These are phyloP conservation scores for Calephelis perditalis DNA, from an alignment of 2,888 invertebrate genomes.

Conservation along the genomic window DNA sequence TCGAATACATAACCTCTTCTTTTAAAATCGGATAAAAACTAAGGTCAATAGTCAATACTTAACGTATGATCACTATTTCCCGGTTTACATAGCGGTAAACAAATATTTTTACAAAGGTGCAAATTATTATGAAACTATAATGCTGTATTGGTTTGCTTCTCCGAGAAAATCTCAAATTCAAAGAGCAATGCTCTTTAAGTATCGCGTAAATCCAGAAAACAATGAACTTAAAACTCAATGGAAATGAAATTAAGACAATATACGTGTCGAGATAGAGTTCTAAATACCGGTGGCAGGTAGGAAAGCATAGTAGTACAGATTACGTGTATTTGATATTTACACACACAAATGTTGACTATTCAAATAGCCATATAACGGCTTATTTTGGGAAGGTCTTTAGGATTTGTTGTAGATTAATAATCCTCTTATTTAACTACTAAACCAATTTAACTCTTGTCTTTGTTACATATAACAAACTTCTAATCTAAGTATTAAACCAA, in stretches of 20 bases:
- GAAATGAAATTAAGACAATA: background rate
- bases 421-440: too few species aligned
- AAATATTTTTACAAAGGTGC: background rate
- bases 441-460: too few species aligned
- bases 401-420: background rate
- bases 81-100: constrained; percentile 8
- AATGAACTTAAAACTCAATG: constrained; percentile 7
- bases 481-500: too few species aligned
- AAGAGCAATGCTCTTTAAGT: background rate
- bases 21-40: too few species aligned
- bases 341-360: background rate
- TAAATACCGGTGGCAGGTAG: background rate
- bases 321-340: background rate
- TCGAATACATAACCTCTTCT: too few species aligned
- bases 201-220: background rate
- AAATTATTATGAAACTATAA: constrained; percentile 2
- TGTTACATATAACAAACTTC: background rate
- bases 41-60: too few species aligned
- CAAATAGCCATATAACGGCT: background rate
- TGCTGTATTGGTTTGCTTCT: background rate
- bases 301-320: background rate
- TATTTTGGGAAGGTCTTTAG: background rate
- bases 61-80: too few species aligned
- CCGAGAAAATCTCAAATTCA: background rate
- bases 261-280: background rate